phyloP scores from a whole-genome alignment of 2,888 invertebrate species.

The Eupithecia abbreviata region DNA sequence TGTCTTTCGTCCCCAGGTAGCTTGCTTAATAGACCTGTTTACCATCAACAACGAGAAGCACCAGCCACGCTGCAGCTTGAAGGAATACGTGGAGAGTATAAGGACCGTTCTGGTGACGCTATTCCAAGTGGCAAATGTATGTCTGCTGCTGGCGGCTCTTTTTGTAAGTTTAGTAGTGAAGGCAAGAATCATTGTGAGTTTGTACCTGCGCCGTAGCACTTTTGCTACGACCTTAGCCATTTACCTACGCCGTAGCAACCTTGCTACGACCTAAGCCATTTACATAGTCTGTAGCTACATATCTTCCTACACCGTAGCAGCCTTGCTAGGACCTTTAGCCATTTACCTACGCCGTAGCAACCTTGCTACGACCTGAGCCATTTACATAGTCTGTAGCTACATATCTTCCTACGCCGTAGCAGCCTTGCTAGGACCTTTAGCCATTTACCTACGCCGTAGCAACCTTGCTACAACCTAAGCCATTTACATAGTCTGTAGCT shows the following conservation, averaged over 20 bases:
- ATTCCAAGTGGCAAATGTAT: constrained; percentile 65
- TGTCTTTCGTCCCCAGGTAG: constrained; percentile 48
- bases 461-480: not conserved
- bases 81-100: constrained; percentile 52
- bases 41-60: constrained; percentile 35
- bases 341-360: not conserved
- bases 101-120: constrained; percentile 54
- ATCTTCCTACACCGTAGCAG: not conserved
- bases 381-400: not conserved
- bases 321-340: not conserved
- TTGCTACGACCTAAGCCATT: not conserved
- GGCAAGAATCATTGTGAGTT: not conserved
- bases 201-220: not conserved
- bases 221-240: not conserved
- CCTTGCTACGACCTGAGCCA: not conserved
- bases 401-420: not conserved
- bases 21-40: constrained; percentile 55
- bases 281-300: not conserved
- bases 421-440: not conserved
- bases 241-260: not conserved
- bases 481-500: not conserved
- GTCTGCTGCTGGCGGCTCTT: constrained; percentile 60
- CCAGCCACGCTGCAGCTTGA: constrained; percentile 34
- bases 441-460: not conserved
- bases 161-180: constrained; percentile 53